Conservation (phyloP, 2,888 invertebrate species). For the Mesorhabditis spiculigera region DNA sequence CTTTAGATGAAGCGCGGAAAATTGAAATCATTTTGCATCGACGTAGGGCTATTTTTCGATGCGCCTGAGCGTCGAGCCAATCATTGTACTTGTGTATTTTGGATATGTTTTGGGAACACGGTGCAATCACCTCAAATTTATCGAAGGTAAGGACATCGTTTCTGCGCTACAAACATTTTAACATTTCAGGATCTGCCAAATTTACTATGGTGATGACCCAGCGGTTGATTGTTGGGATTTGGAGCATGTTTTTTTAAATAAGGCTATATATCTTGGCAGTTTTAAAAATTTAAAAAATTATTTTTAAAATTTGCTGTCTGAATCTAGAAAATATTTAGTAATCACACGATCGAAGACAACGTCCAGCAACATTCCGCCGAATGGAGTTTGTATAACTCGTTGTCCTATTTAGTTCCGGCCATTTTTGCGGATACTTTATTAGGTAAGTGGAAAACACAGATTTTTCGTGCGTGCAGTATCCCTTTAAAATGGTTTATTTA, state of each 20-base stretch:
- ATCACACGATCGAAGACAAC: slow-evolving; percentile 21
- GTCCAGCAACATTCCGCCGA: slow-evolving; percentile 33
- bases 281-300: not conserved
- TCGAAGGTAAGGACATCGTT: slow-evolving; percentile 15
- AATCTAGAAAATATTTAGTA: not conserved
- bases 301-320: not conserved
- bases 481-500: too few species aligned
- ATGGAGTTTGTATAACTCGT: slow-evolving; percentile 30
- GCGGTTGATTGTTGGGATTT: slow-evolving; percentile 24
- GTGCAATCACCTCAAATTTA: slow-evolving; percentile 37
- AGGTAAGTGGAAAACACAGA: slow-evolving; percentile 12
- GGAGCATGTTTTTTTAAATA: slow-evolving; percentile 10
- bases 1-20: not conserved
- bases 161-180: not conserved
- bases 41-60: not conserved
- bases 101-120: slow-evolving; percentile 40
- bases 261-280: not conserved
- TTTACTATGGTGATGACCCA: slow-evolving; percentile 23
- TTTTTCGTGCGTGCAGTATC: too few species aligned
- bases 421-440: slow-evolving; percentile 33
- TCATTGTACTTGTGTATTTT: slow-evolving; percentile 35
- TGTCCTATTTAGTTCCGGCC: slow-evolving; percentile 22
- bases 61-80: slow-evolving; percentile 26
- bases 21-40: not conserved
- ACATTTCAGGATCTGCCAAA: slow-evolving; percentile 30